phyloP scores from a whole-genome alignment of 2,797 vertebrate genomes.

The Rhabdomys pumilio region DNA sequence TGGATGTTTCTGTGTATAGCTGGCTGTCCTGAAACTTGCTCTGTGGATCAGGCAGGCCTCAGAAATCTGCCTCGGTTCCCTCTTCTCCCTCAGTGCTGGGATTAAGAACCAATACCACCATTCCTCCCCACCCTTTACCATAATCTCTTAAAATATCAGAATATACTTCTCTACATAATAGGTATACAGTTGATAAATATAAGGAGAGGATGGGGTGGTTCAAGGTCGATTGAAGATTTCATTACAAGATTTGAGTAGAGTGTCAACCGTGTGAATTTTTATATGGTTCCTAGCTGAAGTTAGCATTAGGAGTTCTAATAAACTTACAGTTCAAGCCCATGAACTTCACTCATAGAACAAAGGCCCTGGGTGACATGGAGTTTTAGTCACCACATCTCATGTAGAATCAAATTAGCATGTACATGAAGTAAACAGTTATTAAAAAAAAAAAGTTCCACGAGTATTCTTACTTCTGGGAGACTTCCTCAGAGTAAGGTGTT shows the following conservation, averaged over 20 bases:
- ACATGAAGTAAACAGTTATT: slow-evolving; percentile 13
- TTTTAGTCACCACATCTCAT: slow-evolving; percentile 71
- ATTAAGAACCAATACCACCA: background rate
- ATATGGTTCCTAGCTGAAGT: background rate
- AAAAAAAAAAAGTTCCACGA: slow-evolving; percentile 29
- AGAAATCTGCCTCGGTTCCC: background rate
- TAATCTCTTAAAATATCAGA: slow-evolving; percentile 5
- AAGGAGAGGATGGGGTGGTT: background rate
- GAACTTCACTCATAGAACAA: slow-evolving; percentile 8
- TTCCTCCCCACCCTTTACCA: background rate
- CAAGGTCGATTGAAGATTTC: background rate
- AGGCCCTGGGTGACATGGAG: background rate
- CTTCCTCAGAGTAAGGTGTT: background rate
- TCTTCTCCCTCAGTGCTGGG: background rate
- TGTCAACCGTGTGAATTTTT: background rate
- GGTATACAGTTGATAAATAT: background rate
- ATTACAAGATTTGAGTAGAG: background rate
- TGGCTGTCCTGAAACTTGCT: background rate
- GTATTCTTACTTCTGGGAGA: background rate
- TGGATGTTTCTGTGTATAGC: background rate
- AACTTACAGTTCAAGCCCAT: background rate
- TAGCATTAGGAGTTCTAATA: background rate
- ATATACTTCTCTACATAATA: background rate
- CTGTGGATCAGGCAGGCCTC: background rate
- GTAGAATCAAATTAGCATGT: background rate